A percentile compares a stretch with the other conserved stretches of the same genome.
phyloP scores from a whole-genome alignment of 2,113 vertebrate species.

The Chionomys nivalis region DNA sequence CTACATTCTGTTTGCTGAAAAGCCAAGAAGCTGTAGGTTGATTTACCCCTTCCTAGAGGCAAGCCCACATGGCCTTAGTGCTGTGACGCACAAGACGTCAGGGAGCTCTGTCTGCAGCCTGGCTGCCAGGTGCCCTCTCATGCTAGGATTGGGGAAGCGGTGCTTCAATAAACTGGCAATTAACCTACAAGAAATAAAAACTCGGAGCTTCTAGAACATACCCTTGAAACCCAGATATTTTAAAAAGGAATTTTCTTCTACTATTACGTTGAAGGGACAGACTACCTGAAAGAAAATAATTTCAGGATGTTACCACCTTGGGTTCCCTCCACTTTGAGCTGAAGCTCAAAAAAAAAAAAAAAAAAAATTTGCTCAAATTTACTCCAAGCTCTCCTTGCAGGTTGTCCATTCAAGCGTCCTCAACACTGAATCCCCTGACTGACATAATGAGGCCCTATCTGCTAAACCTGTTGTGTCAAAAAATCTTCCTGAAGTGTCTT shows the following conservation, averaged over 20 bases:
- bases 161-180: not conserved
- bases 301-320: not conserved
- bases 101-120: not conserved
- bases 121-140: not conserved
- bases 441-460: constrained; percentile 79
- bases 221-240: not conserved
- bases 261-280: not conserved
- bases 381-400: constrained; percentile 5
- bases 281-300: constrained; percentile 31
- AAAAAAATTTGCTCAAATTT: constrained; percentile 12
- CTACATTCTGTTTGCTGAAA: not conserved
- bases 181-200: not conserved
- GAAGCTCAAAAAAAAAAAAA: constrained; percentile 21
- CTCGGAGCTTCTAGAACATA: not conserved
- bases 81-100: not conserved
- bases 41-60: not conserved
- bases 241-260: not conserved
- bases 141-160: not conserved
- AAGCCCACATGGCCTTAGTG: not conserved
- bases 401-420: constrained; percentile 62
- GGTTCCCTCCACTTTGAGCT: not conserved
- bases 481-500: constrained; percentile 78
- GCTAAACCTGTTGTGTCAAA: constrained; percentile 82
- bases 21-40: not conserved
- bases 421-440: constrained; percentile 72